Evolutionary conservation across 2,888 invertebrate species (phyloP), one percentile per base, ranked within the genome.

Genomic region (Homarus gammarus): DNA sequence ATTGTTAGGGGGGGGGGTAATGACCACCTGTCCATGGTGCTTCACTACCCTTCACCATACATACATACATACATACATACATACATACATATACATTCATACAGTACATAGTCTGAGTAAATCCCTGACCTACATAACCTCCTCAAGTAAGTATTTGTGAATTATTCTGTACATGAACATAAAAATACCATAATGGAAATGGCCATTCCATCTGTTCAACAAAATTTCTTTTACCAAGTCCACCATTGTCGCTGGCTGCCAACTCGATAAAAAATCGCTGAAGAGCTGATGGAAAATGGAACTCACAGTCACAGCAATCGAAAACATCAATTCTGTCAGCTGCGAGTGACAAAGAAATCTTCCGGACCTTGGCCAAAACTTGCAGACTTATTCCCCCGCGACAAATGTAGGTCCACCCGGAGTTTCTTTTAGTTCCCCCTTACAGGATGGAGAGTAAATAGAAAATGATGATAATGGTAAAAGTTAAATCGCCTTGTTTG

Each of bases 241-340:
- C 10, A 27, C 64, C 64, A 27, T 64, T 64, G n/a, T 64, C 64
- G 8, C 12, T 64, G 64, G 64, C 27, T 22, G 27, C 18, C n/a
- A 64, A 22, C 64, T 3, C 27, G 5, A 64, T 64, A 64, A 64
- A 64, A 64, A 64, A 64, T 64, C 27, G 64, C 64, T 27, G 64
- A 27, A 22, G 27, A 64, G 27, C 64, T 64, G 64, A 64, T 64
- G 64, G 64, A 64, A 64, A 64, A 64, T 64, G 64, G 64, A 64
- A 64, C 64, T 64, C 64, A 64, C 27, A 64, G 64, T 64, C 27
- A 64, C 64, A 64, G 64, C 64, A 64, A 64, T 64, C 64, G 64
- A 64, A 64, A 64, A 64, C 64, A 64, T 64, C 64, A 64, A 27
- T 64, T 64, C 64, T 64, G 64, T 64, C 64, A 64, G 64, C 64